phyloP scores from a whole-genome alignment of 2,888 invertebrate genomes.

The Eustalomyia histrio region DNA sequence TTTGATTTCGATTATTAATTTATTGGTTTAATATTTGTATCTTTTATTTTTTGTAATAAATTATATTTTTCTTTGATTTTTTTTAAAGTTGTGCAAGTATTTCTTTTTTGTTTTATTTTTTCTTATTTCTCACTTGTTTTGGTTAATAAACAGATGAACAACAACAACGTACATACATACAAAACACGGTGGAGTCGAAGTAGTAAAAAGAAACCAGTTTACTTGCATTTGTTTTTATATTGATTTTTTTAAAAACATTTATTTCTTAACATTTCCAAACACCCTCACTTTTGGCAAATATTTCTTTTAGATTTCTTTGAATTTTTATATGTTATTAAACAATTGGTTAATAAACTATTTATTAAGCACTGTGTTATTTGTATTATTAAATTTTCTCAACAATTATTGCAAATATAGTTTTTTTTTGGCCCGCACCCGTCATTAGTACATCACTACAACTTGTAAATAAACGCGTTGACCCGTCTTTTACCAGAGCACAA shows the following conservation, averaged over 20 bases:
- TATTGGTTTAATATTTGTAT: constrained; percentile 30
- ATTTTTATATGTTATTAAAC: neutral
- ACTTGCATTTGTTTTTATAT: constrained; percentile 64
- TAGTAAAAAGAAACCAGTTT: constrained; percentile 51
- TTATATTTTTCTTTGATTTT: constrained; percentile 3
- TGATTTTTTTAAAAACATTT: constrained; percentile 43
- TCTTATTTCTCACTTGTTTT: constrained; percentile 61
- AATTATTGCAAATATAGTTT: constrained; percentile 31
- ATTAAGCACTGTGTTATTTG: neutral
- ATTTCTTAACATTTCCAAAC: constrained; percentile 21
- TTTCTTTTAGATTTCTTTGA: constrained; percentile 1
- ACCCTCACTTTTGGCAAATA: neutral
- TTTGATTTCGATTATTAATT: constrained; percentile 7
- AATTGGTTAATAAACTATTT: neutral
- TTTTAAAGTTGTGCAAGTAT: constrained; percentile 42
- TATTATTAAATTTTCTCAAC: constrained; percentile 5
- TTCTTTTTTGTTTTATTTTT: constrained; percentile 40
- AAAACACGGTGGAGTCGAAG: constrained; percentile 40
- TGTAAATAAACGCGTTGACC: constrained; percentile 48
- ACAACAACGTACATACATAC: constrained; percentile 3
- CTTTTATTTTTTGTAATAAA: constrained; percentile 14
- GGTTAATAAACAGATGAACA: constrained; percentile 31
- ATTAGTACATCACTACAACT: constrained; percentile 24
- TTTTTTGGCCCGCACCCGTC: constrained; percentile 51
- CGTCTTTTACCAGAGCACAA: constrained; percentile 64